Evolutionary conservation across 2,113 vertebrate species (phyloP).

Genomic region (Triplophysa tibetana): DNA sequence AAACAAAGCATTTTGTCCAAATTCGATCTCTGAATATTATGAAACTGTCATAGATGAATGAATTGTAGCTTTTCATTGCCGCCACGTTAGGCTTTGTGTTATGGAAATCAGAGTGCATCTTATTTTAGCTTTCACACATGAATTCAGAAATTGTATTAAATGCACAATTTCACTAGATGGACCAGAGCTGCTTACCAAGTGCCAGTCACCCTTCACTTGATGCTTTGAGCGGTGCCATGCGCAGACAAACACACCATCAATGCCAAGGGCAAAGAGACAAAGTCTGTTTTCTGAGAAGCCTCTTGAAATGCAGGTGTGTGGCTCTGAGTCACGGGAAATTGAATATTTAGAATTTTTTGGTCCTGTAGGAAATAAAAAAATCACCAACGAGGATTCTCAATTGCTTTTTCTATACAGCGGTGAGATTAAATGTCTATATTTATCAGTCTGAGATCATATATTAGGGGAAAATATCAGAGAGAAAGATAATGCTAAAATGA

Average conservation of each 20-base stretch:
- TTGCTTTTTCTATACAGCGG: not conserved
- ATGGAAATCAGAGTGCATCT: constrained; percentile 49
- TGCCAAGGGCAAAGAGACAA: constrained; percentile 22
- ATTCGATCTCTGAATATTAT: constrained; percentile 54
- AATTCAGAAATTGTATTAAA: constrained; percentile 70
- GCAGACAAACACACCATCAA: constrained; percentile 15
- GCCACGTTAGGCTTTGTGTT: constrained; percentile 51
- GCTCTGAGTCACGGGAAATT: not conserved
- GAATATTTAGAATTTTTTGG: not conserved
- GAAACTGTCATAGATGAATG: constrained; percentile 37
- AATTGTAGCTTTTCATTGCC: constrained; percentile 25
- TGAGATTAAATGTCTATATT: no score
- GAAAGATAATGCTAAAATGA: no score
- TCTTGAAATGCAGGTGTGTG: constrained; percentile 22
- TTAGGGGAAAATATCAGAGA: no score
- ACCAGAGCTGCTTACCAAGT: constrained; percentile 49
- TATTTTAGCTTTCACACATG: constrained; percentile 60
- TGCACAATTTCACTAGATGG: constrained; percentile 61
- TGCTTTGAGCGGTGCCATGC: not conserved
- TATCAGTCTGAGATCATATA: no score
- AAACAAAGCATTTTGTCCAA: constrained; percentile 38
- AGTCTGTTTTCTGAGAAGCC: not conserved
- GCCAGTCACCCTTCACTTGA: constrained; percentile 46
- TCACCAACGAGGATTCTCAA: not conserved
- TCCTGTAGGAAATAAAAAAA: not conserved